phyloP scores from a whole-genome alignment of 2,888 invertebrate genomes.

The Cataglyphis cursor region DNA sequence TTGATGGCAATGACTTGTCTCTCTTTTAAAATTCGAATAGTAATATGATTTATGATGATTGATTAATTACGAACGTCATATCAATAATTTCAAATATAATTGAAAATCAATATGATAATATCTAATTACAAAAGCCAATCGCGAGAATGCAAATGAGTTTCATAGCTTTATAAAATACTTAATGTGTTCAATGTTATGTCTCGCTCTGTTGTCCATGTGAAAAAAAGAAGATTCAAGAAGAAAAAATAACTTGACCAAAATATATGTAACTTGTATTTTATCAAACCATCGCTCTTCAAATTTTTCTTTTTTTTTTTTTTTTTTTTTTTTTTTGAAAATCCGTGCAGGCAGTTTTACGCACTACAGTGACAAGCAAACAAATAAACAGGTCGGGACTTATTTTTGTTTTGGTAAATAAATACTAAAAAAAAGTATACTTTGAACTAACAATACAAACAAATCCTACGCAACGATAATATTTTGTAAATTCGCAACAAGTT shows the following conservation, averaged over 20 bases:
- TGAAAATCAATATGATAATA: neutral
- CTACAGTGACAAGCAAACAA: slow-evolving; percentile 20
- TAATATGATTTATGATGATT: slow-evolving; percentile 3
- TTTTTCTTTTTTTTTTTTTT: slow-evolving; percentile 21
- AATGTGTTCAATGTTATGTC: neutral
- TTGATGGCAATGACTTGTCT: neutral
- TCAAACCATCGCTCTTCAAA: slow-evolving; percentile 28
- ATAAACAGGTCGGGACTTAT: slow-evolving; percentile 34
- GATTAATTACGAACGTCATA: neutral
- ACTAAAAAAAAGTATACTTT: slow-evolving; percentile 21
- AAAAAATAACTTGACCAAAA: slow-evolving; percentile 28
- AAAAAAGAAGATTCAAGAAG: neutral
- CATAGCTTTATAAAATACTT: neutral
- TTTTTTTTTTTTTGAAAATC: slow-evolving; percentile 1
- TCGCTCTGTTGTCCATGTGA: neutral
- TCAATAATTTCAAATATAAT: neutral
- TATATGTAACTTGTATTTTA: slow-evolving; percentile 9
- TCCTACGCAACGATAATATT: slow-evolving; percentile 42
- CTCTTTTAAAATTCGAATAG: neutral
- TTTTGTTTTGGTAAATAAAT: slow-evolving; percentile 50
- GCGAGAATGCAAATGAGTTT: neutral
- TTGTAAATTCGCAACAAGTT: slow-evolving; percentile 43
- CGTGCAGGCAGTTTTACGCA: slow-evolving; percentile 4
- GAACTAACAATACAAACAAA: slow-evolving; percentile 29
- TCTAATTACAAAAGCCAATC: neutral